A percentile compares a stretch with the other conserved stretches of the same genome.
Evolutionary conservation across 2,888 invertebrate genomes (phyloP).

Genomic region (Himalopsyche kuldschensis): DNA sequence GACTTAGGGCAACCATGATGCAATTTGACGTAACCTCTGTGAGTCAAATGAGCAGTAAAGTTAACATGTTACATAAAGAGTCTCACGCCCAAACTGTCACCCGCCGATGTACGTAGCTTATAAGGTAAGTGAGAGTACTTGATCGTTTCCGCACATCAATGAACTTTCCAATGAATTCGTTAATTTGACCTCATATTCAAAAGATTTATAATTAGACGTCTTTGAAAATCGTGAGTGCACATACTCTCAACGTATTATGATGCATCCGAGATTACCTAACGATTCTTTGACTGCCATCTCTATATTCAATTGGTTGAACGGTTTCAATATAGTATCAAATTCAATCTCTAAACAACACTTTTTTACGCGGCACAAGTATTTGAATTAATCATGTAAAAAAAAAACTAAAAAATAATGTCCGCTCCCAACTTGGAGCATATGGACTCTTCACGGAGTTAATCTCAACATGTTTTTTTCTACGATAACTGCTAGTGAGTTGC

Average conservation of each 20-base stretch:
- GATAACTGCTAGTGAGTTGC: no score
- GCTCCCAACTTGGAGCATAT: no score
- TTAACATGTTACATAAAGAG: not conserved
- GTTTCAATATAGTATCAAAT: no score
- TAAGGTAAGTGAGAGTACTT: not conserved
- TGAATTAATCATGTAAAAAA: no score
- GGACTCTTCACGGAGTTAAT: no score
- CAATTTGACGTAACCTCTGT: not conserved
- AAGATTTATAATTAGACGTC: not conserved
- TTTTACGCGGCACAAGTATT: no score
- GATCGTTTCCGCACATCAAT: not conserved
- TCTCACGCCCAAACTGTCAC: not conserved
- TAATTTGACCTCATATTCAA: not conserved
- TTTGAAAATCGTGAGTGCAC: not conserved
- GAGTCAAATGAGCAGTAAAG: not conserved
- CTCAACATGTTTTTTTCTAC: no score
- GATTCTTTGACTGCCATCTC: not conserved
- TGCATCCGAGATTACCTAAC: not conserved
- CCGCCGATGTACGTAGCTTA: not conserved
- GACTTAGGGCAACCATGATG: no score
- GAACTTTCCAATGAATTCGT: not conserved
- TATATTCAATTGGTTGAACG: no score
- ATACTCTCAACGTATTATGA: not conserved
- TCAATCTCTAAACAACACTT: no score
- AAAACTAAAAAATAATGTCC: no score